phyloP scores from a whole-genome alignment of 2,113 vertebrate species.

The Pseudopipra pipra region DNA sequence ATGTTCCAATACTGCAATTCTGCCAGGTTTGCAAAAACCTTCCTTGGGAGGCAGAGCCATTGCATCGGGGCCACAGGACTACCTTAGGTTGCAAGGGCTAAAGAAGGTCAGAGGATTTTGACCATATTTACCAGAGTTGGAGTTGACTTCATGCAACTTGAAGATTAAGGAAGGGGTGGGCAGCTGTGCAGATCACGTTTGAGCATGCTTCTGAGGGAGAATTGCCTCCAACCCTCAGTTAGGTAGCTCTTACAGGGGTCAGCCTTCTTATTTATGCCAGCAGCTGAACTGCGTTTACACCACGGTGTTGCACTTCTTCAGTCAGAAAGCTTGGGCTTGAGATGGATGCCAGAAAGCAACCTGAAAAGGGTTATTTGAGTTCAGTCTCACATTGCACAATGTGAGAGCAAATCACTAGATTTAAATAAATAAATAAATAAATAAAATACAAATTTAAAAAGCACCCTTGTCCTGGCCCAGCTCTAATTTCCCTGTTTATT shows the following conservation, averaged over 20 bases:
- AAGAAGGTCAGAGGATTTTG: neutral
- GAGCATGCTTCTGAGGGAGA: neutral
- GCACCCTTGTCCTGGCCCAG: neutral
- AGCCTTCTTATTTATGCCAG: rapidly evolving
- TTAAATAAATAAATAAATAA: neutral
- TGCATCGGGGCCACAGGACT: no score
- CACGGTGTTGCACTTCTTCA: neutral
- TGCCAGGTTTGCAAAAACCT: neutral
- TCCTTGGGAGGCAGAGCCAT: neutral
- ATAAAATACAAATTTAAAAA: neutral
- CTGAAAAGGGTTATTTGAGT: rapidly evolving
- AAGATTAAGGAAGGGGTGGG: neutral
- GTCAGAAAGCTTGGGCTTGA: neutral
- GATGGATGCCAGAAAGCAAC: neutral
- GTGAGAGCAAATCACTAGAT: neutral
- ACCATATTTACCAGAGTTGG: neutral
- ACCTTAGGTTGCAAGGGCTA: neutral
- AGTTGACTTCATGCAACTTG: rapidly evolving
- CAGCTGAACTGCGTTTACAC: neutral
- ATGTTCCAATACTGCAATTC: rapidly evolving
- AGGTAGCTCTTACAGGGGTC: neutral
- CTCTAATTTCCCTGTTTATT: neutral
- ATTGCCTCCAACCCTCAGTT: neutral
- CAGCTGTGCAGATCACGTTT: neutral
- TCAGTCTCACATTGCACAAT: neutral